phyloP scores from a whole-genome alignment of 1,140 invertebrate species.

The Euschistus heros region DNA sequence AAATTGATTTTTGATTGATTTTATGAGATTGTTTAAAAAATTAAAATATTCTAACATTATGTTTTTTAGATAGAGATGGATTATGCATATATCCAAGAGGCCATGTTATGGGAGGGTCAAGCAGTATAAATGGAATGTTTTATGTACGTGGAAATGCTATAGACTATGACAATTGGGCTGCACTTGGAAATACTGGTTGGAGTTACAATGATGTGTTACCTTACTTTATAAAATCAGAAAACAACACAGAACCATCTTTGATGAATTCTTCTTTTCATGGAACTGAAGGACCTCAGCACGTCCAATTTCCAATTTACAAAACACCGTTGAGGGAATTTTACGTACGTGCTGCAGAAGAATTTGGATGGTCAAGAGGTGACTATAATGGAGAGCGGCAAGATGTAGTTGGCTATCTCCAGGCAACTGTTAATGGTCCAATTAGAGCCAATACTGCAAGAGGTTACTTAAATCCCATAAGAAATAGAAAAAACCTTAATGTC shows the following conservation, averaged over 20 bases:
- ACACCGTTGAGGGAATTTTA: not conserved
- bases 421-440: not conserved
- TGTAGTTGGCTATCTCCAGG: not conserved
- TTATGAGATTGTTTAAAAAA: too few relatives aligned
- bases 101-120: conserved; percentile 62
- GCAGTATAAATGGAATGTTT: conserved; percentile 70
- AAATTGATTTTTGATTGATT: too few relatives aligned
- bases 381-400: conserved; percentile 17
- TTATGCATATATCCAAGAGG: conserved; percentile 55
- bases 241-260: not conserved
- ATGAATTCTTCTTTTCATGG: conserved; percentile 12
- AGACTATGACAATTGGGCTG: conserved; percentile 55
- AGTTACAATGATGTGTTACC: conserved; percentile 47
- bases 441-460: conserved; percentile 13
- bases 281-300: not conserved
- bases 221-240: conserved; percentile 36
- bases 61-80: conserved; percentile 16
- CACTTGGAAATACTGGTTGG: conserved; percentile 44
- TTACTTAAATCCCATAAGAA: conserved; percentile 6
- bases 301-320: not conserved
- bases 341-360: not conserved
- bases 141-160: conserved; percentile 57
- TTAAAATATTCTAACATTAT: too few relatives aligned
- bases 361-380: not conserved
- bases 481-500: conserved; percentile 11